phyloP scores from a whole-genome alignment of 2,888 invertebrate genomes.

The Spisula solida region DNA sequence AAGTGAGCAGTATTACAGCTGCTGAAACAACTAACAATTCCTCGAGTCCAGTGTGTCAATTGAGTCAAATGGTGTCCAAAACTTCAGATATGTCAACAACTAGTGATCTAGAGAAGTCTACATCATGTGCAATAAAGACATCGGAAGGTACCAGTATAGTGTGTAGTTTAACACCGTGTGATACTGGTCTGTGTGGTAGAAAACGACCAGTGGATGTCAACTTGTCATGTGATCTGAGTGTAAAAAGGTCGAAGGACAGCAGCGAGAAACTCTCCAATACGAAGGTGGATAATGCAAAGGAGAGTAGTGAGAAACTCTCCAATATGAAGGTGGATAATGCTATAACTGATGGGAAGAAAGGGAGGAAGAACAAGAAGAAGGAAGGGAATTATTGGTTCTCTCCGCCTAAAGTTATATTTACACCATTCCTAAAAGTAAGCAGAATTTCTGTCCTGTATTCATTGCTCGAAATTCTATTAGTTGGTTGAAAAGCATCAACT shows the following conservation, averaged over 20 bases:
- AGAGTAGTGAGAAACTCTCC: too few relatives aligned
- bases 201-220: conserved; percentile 34
- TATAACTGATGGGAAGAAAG: not conserved
- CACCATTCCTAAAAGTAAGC: conserved; percentile 92
- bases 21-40: not conserved
- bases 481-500: too few relatives aligned
- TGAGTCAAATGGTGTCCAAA: not conserved
- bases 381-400: conserved; percentile 74
- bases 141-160: not conserved
- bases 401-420: conserved; percentile 92
- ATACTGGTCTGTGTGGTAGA: conserved; percentile 1
- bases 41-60: not conserved
- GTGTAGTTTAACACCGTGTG: not conserved
- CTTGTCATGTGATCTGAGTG: conserved; percentile 19
- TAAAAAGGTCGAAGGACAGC: conserved; percentile 50
- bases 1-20: not conserved
- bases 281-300: too few relatives aligned
- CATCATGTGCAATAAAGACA: not conserved
- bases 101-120: not conserved
- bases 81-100: not conserved
- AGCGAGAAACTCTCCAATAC: not conserved
- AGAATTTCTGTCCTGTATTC: not conserved
- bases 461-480: not conserved
- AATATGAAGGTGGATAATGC: not conserved
- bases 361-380: conserved; percentile 43